A percentile compares a stretch with the other conserved stretches of the same genome.
phyloP scores from a whole-genome alignment of 1,140 invertebrate genomes.

The Neodiprion virginianus region DNA sequence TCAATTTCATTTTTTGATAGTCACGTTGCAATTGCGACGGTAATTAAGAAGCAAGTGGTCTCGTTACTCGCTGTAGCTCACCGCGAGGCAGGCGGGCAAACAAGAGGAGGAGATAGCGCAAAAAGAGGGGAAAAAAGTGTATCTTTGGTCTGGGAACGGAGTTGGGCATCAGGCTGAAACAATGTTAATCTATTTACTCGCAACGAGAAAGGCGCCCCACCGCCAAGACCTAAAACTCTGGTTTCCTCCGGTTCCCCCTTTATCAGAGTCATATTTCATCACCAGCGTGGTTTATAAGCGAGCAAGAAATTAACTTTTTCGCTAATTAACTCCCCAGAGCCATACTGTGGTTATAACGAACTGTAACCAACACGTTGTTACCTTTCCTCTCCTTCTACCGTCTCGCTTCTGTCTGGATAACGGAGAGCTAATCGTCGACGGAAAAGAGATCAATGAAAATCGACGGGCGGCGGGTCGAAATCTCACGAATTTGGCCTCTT shows the following conservation, averaged over 20 bases:
- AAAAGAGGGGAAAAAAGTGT: not conserved
- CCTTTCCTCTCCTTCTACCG: slow-evolving; percentile 35
- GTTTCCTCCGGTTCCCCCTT: slow-evolving; percentile 50
- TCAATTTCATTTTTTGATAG: too few species aligned
- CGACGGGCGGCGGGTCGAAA: too few species aligned
- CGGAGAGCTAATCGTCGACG: too few species aligned
- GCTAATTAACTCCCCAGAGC: slow-evolving; percentile 58
- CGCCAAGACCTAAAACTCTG: slow-evolving; percentile 43
- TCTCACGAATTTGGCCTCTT: too few species aligned
- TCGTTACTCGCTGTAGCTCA: too few species aligned
- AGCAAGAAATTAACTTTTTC: slow-evolving; percentile 60
- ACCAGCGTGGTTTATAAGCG: slow-evolving; percentile 52
- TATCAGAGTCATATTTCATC: slow-evolving; percentile 61
- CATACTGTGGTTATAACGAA: slow-evolving; percentile 47
- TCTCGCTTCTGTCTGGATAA: not conserved
- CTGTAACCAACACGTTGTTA: slow-evolving; percentile 45
- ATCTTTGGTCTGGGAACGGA: slow-evolving; percentile 28
- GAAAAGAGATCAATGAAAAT: too few species aligned
- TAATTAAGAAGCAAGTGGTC: too few species aligned
- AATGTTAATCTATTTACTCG: slow-evolving; percentile 51
- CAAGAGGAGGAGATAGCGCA: not conserved
- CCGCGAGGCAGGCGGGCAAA: too few species aligned
- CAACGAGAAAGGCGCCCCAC: slow-evolving; percentile 32
- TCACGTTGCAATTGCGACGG: too few species aligned
- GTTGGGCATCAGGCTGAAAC: slow-evolving; percentile 40